Evolutionary conservation across 1,140 invertebrate genomes (phyloP), one percentile per base, ranked within the genome.

Genomic region (Drosophila nebulosa): DNA sequence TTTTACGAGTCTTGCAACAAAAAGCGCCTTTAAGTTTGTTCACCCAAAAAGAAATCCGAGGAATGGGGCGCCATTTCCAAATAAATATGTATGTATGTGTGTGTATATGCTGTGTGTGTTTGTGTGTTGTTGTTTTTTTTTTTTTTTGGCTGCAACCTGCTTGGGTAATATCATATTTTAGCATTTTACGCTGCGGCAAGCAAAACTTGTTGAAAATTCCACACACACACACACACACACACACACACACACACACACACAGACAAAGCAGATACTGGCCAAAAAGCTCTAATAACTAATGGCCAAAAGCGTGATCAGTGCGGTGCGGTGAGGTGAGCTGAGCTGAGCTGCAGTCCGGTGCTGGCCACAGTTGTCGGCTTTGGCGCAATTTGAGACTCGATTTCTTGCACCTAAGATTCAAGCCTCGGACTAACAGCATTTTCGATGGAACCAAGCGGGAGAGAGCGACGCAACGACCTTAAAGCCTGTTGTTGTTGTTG

Each of bases 151-250:
- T 70, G 56, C 80, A 84, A 85, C 80, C 80, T 84, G 80, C 80
- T 84, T 79, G 72, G 76, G 80, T 84, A 85, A 84, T 79, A 84
- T 84, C 80, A 84, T 84, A 79, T 84, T 85, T 85, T 85, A 85
- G 78, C 77, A 76, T 66, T 76, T 63, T 51, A 50, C 42, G 53
- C 64, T 59, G 59, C 58, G 52, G 52, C 52, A 60, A 46, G 39
- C 64, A 68, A 85, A 84, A 85, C 80, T 85, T 74, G 80, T 79
- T 85, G 73, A 79, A 85, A 85, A 79, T 77, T 76, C 74, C 74
- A 70, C 35, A 7, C 32, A 62, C 16, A 69, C 53, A 51, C 59
- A 76, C 50, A 74, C 39, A 73, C 18, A 55, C 55, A 51, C 63
- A 53, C 39, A 64, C n/a, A n/a, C n/a, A n/a, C n/a, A n/a, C 39